These are phyloP conservation scores for Euleptes europaea DNA, from an alignment of 2,113 vertebrate genomes.

Conservation along the genomic window DNA sequence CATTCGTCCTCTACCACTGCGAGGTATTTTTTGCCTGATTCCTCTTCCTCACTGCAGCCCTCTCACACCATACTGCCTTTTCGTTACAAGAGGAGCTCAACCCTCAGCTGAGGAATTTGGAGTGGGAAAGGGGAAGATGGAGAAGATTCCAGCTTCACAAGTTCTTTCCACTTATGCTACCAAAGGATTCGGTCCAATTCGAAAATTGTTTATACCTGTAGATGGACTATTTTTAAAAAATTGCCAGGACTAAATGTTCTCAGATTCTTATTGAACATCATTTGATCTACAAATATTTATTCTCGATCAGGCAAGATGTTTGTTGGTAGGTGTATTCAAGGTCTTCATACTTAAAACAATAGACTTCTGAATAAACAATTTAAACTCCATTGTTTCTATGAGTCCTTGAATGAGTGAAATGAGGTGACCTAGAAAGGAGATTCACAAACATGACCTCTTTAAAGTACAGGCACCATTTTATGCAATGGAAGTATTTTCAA, in stretches of 20 bases:
- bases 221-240: conserved; percentile 27
- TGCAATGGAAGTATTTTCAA: neutral
- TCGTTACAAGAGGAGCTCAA: too few relatives aligned
- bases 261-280: conserved; percentile 5
- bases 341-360: neutral
- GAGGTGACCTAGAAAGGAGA: neutral
- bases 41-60: too few relatives aligned
- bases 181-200: neutral
- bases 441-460: neutral
- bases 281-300: conserved; percentile 29
- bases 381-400: neutral
- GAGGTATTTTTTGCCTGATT: too few relatives aligned
- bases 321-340: neutral
- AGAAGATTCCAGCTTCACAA: too few relatives aligned
- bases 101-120: too few relatives aligned
- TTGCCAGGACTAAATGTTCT: neutral
- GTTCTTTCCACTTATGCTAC: too few relatives aligned
- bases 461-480: neutral
- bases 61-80: too few relatives aligned
- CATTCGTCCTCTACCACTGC: too few relatives aligned
- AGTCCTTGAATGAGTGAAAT: too few relatives aligned
- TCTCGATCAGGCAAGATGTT: conserved; percentile 1
- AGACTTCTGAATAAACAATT: neutral
- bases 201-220: conserved; percentile 36
- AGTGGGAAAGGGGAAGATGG: too few relatives aligned